Conservation (phyloP, 1,140 invertebrate species). For the Drosophila sp. region DNA sequence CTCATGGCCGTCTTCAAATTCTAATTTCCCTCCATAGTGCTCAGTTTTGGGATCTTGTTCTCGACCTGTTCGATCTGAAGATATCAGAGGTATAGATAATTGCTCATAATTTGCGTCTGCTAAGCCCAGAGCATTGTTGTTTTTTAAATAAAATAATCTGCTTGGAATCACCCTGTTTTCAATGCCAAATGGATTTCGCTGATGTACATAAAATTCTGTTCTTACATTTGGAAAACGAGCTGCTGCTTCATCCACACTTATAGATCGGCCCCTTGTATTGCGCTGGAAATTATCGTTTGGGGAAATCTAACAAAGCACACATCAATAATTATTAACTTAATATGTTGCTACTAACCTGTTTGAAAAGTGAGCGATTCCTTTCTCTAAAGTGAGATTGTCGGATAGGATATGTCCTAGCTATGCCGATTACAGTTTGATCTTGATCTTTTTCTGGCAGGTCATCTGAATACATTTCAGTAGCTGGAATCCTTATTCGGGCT, state of each 20-base stretch:
- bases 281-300: slow-evolving; percentile 50
- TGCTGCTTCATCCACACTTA: slow-evolving; percentile 8
- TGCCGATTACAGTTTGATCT: slow-evolving; percentile 44
- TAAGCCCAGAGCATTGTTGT: neutral
- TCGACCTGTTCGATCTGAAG: neutral
- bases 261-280: slow-evolving; percentile 25
- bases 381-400: slow-evolving; percentile 75
- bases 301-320: slow-evolving; percentile 33
- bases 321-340: slow-evolving; percentile 7
- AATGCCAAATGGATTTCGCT: neutral
- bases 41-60: neutral
- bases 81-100: neutral
- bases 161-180: neutral
- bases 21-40: neutral
- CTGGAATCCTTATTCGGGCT: slow-evolving; percentile 29
- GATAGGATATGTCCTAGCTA: slow-evolving; percentile 57
- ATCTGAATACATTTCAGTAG: slow-evolving; percentile 11
- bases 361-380: slow-evolving; percentile 66
- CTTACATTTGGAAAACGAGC: slow-evolving; percentile 5
- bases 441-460: slow-evolving; percentile 28
- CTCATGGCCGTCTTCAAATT: neutral
- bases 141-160: neutral
- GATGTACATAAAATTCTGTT: slow-evolving; percentile 12
- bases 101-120: neutral
- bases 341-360: slow-evolving; percentile 56